These are phyloP conservation scores for Neogale vison DNA, from an alignment of 2,113 vertebrate genomes.

Conservation along the genomic window DNA sequence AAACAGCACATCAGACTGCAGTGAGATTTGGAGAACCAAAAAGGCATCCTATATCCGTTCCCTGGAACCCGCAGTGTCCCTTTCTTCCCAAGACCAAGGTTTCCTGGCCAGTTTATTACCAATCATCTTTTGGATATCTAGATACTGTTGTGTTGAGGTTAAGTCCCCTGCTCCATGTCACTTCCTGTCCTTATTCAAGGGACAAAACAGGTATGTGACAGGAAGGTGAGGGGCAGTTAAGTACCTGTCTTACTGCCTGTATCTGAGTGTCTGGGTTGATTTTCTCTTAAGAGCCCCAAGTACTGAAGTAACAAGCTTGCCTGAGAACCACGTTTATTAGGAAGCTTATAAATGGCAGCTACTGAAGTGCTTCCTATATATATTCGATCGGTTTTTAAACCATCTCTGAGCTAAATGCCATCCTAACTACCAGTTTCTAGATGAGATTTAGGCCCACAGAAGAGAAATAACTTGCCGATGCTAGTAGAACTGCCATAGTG, in stretches of 20 bases:
- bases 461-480: not conserved
- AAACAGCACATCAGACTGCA: not conserved
- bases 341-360: slow-evolving; percentile 29
- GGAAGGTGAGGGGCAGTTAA: not conserved
- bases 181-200: slow-evolving; percentile 11
- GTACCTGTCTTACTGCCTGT: not conserved
- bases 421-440: slow-evolving; percentile 28
- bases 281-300: slow-evolving; percentile 16
- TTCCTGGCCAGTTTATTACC: slow-evolving; percentile 42
- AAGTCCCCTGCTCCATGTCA: not conserved
- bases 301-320: slow-evolving; percentile 18
- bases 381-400: not conserved
- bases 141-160: not conserved
- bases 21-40: slow-evolving; percentile 3
- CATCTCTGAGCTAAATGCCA: slow-evolving; percentile 28
- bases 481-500: not conserved
- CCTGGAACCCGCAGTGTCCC: not conserved
- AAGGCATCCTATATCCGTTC: not conserved
- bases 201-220: not conserved
- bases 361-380: not conserved
- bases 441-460: not conserved
- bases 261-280: not conserved
- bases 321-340: not conserved
- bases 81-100: slow-evolving; percentile 9
- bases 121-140: slow-evolving; percentile 41